Conservation (phyloP, 2,797 vertebrate species). For the Podarcis lilfordi region DNA sequence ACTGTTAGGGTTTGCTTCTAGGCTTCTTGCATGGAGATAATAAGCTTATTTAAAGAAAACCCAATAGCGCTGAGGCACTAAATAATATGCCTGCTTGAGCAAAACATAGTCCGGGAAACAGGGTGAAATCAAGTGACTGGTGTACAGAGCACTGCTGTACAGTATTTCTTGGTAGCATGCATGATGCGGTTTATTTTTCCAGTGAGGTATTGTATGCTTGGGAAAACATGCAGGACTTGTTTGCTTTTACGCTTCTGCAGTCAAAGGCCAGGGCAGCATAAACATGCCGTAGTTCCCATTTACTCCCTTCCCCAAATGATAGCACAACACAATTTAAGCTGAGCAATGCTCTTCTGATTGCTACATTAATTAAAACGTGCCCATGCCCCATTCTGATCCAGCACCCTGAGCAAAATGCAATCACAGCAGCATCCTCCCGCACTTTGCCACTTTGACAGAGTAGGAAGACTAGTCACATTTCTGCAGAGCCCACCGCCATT, state of each 20-base stretch:
- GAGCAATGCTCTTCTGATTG: constrained; percentile 56
- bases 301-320: constrained; percentile 46
- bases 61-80: neutral
- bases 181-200: neutral
- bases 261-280: constrained; percentile 43
- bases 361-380: constrained; percentile 59
- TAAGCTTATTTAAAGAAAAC: constrained; percentile 33
- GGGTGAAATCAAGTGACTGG: constrained; percentile 6
- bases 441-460: constrained; percentile 19
- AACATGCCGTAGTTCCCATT: constrained; percentile 45
- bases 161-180: neutral
- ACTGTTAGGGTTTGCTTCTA: constrained; percentile 1
- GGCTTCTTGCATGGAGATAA: neutral
- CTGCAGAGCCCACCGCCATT: constrained; percentile 51
- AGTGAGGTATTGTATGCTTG: neutral
- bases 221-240: constrained; percentile 37
- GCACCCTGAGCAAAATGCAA: neutral
- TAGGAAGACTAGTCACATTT: constrained; percentile 31
- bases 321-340: constrained; percentile 46
- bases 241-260: constrained; percentile 57
- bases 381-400: constrained; percentile 19
- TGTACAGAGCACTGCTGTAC: accelerated
- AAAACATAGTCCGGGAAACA: constrained; percentile 23
- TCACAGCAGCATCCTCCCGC: neutral
- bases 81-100: constrained; percentile 35